These are phyloP conservation scores for Drosophila bocki DNA, from an alignment of 1,140 invertebrate genomes.

Conservation along the genomic window DNA sequence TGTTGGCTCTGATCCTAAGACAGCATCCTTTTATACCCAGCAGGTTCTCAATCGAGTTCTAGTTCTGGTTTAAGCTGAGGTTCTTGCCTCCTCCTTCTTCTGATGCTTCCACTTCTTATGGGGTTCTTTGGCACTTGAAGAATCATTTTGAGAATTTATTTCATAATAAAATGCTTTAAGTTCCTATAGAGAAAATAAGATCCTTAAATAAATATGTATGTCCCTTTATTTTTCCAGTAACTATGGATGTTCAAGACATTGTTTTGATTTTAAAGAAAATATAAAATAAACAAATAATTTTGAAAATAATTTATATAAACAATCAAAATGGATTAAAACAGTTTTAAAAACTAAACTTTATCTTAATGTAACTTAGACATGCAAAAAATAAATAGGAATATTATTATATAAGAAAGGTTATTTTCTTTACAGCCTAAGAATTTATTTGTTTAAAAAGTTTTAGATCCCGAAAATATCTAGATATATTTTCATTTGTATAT, in stretches of 20 bases:
- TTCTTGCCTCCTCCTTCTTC: conserved; percentile 5
- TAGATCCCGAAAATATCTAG: too few species aligned
- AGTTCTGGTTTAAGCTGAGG: conserved; percentile 30
- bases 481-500: not conserved
- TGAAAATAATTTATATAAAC: too few species aligned
- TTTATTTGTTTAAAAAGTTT: too few species aligned
- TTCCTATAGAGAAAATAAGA: too few species aligned
- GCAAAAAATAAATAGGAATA: too few species aligned
- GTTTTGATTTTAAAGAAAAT: not conserved
- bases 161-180: not conserved
- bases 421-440: too few species aligned
- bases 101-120: not conserved
- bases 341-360: too few species aligned
- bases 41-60: conserved; percentile 27
- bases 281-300: too few species aligned
- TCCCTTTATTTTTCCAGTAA: not conserved
- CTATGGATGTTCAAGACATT: not conserved
- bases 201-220: too few species aligned
- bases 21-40: conserved; percentile 48
- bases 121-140: conserved; percentile 9
- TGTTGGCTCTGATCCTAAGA: conserved; percentile 20
- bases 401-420: too few species aligned
- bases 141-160: not conserved
- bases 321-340: too few species aligned
- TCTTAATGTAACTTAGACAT: too few species aligned